phyloP scores from a whole-genome alignment of 1,140 invertebrate species.

The Nymphalis io region DNA sequence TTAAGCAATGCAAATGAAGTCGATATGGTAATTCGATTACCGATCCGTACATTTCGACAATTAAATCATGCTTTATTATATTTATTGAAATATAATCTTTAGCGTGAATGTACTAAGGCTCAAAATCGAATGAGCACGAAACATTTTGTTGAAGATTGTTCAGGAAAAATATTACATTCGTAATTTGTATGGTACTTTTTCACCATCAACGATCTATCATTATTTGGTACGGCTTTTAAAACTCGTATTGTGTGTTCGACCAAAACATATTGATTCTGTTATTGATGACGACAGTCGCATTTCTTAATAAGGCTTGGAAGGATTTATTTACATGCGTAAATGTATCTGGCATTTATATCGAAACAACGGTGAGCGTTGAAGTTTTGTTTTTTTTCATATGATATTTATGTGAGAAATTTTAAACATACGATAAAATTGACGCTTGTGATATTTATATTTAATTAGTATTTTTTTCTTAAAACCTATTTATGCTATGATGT shows the following conservation, averaged over 20 bases:
- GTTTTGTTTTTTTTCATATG: neutral
- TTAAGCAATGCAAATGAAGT: constrained; percentile 67
- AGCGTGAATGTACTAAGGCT: constrained; percentile 14
- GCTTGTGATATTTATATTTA: too few species aligned
- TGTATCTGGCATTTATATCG: neutral
- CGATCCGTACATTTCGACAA: constrained; percentile 26
- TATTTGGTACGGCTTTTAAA: constrained; percentile 16
- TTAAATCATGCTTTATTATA: constrained; percentile 18
- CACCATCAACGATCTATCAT: constrained; percentile 27
- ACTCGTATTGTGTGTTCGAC: constrained; percentile 15
- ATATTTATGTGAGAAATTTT: too few species aligned
- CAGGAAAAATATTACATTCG: constrained; percentile 22
- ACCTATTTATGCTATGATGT: too few species aligned
- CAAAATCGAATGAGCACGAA: neutral
- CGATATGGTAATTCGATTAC: constrained; percentile 55
- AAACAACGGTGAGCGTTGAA: neutral
- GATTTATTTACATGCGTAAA: neutral
- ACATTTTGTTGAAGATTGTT: constrained; percentile 15
- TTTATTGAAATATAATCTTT: constrained; percentile 17
- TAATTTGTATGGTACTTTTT: constrained; percentile 30
- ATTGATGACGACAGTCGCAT: neutral
- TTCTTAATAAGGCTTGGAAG: neutral
- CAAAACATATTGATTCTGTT: constrained; percentile 1
- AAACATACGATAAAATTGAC: neutral
- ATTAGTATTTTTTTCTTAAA: too few species aligned